phyloP scores from a whole-genome alignment of 2,797 vertebrate species.

The Coranthus polyacanthus region DNA sequence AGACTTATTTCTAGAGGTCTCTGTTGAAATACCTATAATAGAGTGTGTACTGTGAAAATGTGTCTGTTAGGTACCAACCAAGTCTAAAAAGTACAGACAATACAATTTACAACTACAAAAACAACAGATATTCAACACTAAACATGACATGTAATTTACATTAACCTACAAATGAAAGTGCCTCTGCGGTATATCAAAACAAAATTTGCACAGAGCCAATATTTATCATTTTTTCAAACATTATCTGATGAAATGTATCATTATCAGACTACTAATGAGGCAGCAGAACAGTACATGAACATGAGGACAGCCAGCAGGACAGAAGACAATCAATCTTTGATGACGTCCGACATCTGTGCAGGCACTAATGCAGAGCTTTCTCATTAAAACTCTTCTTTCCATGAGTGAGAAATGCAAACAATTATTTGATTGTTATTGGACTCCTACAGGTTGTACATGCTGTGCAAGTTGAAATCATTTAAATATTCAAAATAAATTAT shows the following conservation, averaged over 20 bases:
- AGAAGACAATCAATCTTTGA: slow-evolving; percentile 69
- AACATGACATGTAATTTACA: neutral
- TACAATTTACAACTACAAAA: neutral
- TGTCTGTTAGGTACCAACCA: neutral
- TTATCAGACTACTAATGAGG: slow-evolving; percentile 66
- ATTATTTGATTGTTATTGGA: slow-evolving; percentile 72
- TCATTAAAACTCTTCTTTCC: slow-evolving; percentile 61
- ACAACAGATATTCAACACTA: neutral
- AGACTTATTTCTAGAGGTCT: too few species aligned
- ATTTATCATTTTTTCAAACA: slow-evolving; percentile 11
- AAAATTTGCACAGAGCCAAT: slow-evolving; percentile 5
- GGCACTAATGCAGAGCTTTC: slow-evolving; percentile 56
- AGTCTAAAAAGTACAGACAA: neutral
- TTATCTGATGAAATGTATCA: slow-evolving; percentile 59
- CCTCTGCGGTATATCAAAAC: slow-evolving; percentile 10
- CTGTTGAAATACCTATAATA: too few species aligned
- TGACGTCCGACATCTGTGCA: slow-evolving; percentile 75
- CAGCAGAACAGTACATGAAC: slow-evolving; percentile 51
- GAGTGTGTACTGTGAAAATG: too few species aligned
- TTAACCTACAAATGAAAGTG: slow-evolving; percentile 9
- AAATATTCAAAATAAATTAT: slow-evolving; percentile 48
- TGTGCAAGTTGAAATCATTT: slow-evolving; percentile 44
- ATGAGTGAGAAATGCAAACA: slow-evolving; percentile 71
- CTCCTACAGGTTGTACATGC: slow-evolving; percentile 67
- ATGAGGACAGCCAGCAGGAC: slow-evolving; percentile 74